Conservation (phyloP, 2,113 vertebrate species). For the Spea multiplicata region DNA sequence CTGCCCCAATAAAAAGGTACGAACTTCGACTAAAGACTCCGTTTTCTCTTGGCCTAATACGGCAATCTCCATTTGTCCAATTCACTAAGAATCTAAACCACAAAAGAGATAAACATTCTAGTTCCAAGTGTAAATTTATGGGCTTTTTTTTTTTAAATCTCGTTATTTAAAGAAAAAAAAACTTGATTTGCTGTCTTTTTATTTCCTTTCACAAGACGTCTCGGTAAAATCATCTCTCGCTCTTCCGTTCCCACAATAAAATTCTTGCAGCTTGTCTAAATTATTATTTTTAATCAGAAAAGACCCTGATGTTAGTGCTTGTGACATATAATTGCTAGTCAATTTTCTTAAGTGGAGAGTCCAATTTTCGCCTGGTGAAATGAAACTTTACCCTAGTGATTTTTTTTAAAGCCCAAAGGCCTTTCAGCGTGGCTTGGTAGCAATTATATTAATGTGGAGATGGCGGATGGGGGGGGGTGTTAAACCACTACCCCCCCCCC, state of each 20-base stretch:
- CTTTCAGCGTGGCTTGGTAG: conserved; percentile 68
- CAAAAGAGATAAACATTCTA: too few species aligned
- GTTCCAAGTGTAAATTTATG: too few species aligned
- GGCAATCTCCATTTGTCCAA: too few species aligned
- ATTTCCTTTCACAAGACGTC: conserved; percentile 28
- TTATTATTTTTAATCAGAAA: conserved; percentile 48
- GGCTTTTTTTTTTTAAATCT: not conserved
- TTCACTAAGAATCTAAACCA: too few species aligned
- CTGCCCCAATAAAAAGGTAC: too few species aligned
- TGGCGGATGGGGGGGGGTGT: conserved; percentile 53
- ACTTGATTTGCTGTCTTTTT: conserved; percentile 20
- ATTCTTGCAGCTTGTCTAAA: not conserved
- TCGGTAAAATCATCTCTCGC: conserved; percentile 41
- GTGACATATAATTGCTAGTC: conserved; percentile 63
- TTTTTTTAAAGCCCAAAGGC: conserved; percentile 60
- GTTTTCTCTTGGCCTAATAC: too few species aligned
- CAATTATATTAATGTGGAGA: conserved; percentile 67
- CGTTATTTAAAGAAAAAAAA: conserved; percentile 27
- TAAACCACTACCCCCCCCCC: conserved; percentile 44
- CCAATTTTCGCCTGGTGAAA: conserved; percentile 68
- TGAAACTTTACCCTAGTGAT: conserved; percentile 66
- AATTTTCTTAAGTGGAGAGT: conserved; percentile 63
- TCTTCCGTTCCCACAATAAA: conserved; percentile 43
- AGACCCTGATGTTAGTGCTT: conserved; percentile 57
- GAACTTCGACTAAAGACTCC: too few species aligned